phyloP scores from a whole-genome alignment of 2,113 vertebrate species.

The Globicephala melas region DNA sequence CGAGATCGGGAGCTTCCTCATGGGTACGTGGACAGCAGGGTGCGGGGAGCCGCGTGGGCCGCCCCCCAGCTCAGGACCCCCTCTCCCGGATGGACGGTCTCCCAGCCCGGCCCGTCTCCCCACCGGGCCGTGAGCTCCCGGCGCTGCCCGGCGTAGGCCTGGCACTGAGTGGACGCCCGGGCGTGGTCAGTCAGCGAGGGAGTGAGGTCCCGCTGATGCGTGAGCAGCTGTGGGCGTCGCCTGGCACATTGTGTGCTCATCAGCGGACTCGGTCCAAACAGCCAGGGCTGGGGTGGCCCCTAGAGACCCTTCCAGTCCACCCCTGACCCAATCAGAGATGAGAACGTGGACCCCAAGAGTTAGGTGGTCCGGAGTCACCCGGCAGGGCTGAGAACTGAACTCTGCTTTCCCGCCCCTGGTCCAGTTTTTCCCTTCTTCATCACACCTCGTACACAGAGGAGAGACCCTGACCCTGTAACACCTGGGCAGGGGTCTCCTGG shows the following conservation, averaged over 20 bases:
- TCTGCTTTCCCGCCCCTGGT: background rate
- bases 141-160: background rate
- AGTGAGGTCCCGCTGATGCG: background rate
- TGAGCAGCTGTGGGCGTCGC: background rate
- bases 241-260: accelerated
- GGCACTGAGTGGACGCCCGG: accelerated
- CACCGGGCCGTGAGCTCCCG: background rate
- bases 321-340: background rate
- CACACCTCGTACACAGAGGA: accelerated
- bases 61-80: background rate
- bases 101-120: too few species aligned
- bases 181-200: background rate
- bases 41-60: accelerated
- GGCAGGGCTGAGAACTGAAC: background rate
- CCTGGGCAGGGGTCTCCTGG: background rate
- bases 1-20: slow-evolving; percentile 83
- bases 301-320: background rate
- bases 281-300: background rate
- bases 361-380: background rate
- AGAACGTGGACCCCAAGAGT: background rate
- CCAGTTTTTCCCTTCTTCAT: background rate
- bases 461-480: background rate
- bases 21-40: slow-evolving; percentile 67
- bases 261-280: background rate
- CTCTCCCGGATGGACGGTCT: accelerated